A percentile compares a stretch with the other conserved stretches of the same genome.
Conservation (phyloP, 1,140 invertebrate genomes). For the Drosophila fuyamai region DNA sequence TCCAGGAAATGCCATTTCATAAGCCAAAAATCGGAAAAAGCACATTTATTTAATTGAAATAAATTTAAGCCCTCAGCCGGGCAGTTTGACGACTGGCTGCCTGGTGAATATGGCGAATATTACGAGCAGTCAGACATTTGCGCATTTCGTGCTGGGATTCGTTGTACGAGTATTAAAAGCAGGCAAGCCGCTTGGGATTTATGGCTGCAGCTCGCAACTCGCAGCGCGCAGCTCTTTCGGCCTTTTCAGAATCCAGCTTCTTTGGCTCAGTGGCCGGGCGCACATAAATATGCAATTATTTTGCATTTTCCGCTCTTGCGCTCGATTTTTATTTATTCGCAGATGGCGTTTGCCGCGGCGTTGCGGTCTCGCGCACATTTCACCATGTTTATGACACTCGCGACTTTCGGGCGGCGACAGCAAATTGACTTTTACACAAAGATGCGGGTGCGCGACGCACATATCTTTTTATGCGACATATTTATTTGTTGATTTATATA, state of each 20-base stretch:
- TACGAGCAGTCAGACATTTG: slow-evolving; percentile 55
- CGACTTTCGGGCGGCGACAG: slow-evolving; percentile 67
- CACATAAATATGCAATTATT: slow-evolving; percentile 82
- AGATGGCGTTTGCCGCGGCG: slow-evolving; percentile 31
- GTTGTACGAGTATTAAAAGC: slow-evolving; percentile 45
- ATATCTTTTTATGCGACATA: slow-evolving; percentile 63
- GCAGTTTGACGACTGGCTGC: slow-evolving; percentile 31
- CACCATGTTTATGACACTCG: slow-evolving; percentile 74
- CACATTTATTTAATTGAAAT: slow-evolving; percentile 52
- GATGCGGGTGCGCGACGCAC: slow-evolving; percentile 11
- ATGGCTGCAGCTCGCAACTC: slow-evolving; percentile 31
- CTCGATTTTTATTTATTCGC: slow-evolving; percentile 52
- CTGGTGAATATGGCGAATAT: slow-evolving; percentile 27
- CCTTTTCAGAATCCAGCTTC: slow-evolving; percentile 20
- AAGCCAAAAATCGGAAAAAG: slow-evolving; percentile 8
- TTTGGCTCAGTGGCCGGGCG: slow-evolving; percentile 44
- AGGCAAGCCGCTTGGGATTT: slow-evolving; percentile 50
- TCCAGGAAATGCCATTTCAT: background rate
- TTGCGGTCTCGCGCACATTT: slow-evolving; percentile 60
- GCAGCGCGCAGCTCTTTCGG: slow-evolving; percentile 6
- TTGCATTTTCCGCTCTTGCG: slow-evolving; percentile 62
- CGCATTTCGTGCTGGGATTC: slow-evolving; percentile 44
- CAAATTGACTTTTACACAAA: slow-evolving; percentile 76
- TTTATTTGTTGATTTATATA: slow-evolving; percentile 78
- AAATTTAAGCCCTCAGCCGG: slow-evolving; percentile 32